Conservation (phyloP, 2,888 invertebrate species). For the Stegana nigrithorax region DNA sequence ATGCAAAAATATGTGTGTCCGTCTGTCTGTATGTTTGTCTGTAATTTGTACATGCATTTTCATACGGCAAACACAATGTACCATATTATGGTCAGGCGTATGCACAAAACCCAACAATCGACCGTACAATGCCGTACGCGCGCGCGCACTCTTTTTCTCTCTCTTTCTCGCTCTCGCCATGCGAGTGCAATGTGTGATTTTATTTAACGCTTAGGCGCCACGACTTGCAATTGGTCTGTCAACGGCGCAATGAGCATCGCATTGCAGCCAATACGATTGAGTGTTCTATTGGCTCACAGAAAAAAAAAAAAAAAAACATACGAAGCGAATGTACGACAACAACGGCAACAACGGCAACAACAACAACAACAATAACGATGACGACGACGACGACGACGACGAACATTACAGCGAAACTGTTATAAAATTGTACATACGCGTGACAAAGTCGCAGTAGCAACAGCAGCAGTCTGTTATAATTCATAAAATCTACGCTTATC, state of each 20-base stretch:
- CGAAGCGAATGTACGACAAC: constrained; percentile 15
- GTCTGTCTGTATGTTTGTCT: no score
- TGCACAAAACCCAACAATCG: no score
- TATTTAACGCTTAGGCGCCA: constrained; percentile 38
- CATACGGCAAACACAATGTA: no score
- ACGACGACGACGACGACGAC: constrained; percentile 14
- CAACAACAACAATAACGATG: constrained; percentile 15
- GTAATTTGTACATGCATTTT: no score
- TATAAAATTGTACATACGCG: constrained; percentile 8
- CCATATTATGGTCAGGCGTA: no score
- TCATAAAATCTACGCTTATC: no score
- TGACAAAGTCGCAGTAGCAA: neutral
- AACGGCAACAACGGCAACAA: constrained; percentile 13
- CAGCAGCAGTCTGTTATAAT: no score
- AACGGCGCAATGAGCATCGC: constrained; percentile 53
- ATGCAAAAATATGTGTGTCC: no score
- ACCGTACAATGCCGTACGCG: no score
- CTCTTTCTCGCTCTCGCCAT: neutral
- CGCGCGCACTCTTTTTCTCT: neutral
- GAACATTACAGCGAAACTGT: constrained; percentile 11
- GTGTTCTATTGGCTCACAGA: constrained; percentile 49
- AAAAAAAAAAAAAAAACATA: constrained; percentile 22
- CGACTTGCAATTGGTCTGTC: constrained; percentile 60
- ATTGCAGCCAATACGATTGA: constrained; percentile 58
- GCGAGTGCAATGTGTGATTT: no score